Percentiles rank a stretch among this genome's conserved stretches.
phyloP scores from a whole-genome alignment of 2,113 vertebrate species.

The Petrocephalus zakoni region DNA sequence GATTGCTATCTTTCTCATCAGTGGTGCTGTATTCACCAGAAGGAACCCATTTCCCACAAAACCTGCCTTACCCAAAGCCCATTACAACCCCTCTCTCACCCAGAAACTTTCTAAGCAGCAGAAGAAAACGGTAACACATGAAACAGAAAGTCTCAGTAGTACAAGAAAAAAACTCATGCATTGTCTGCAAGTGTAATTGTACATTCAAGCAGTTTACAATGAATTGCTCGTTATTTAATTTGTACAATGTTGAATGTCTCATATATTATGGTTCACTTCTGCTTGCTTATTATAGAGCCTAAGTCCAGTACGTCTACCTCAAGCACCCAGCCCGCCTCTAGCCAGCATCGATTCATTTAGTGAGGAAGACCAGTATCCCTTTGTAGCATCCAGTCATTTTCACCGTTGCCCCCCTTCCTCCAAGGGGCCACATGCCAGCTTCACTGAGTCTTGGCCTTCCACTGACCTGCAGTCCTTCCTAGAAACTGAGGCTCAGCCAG shows the following conservation, averaged over 20 bases:
- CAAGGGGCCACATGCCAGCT: conserved; percentile 42
- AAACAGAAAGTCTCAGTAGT: neutral
- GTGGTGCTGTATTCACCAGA: conserved; percentile 51
- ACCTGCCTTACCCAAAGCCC: conserved; percentile 29
- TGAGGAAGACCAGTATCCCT: conserved; percentile 20
- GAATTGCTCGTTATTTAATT: neutral
- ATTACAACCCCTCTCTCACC: conserved; percentile 48
- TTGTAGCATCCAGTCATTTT: conserved; percentile 17
- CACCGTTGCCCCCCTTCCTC: conserved; percentile 13
- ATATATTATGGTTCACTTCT: neutral
- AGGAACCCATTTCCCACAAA: conserved; percentile 50
- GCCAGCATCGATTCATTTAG: conserved; percentile 16
- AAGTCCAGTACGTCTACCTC: conserved; percentile 45
- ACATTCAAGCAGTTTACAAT: neutral
- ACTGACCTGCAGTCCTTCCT: conserved; percentile 45
- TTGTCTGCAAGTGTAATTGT: neutral
- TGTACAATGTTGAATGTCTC: neutral
- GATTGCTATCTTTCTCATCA: conserved; percentile 31
- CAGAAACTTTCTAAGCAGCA: conserved; percentile 48
- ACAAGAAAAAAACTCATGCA: neutral
- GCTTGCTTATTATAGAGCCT: conserved; percentile 43
- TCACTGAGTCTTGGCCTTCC: conserved; percentile 65
- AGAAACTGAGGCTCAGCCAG: conserved; percentile 23
- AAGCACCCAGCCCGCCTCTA: conserved; percentile 25
- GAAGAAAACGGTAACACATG: conserved; percentile 43